Percentiles rank a stretch among this genome's conserved stretches.
Evolutionary conservation across 2,888 invertebrate genomes (phyloP).

Genomic region (Parthenolecanium corni): DNA sequence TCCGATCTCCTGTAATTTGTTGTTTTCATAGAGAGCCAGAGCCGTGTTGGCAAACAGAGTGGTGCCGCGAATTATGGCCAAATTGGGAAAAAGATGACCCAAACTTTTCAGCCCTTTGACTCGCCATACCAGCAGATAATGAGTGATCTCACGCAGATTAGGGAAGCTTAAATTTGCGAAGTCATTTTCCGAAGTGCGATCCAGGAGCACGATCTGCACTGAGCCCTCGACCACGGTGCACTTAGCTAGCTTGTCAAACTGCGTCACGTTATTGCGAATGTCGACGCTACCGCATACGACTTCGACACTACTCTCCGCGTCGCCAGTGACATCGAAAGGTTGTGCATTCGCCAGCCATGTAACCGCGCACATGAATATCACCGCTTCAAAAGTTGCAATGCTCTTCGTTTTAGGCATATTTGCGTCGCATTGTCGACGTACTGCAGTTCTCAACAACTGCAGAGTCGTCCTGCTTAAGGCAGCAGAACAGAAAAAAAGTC

Average conservation of each 20-base stretch:
- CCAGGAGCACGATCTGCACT: slow-evolving; percentile 56
- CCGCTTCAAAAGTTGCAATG: neutral
- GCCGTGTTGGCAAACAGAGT: slow-evolving; percentile 69
- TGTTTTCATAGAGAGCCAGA: slow-evolving; percentile 70
- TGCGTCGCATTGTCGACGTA: slow-evolving; percentile 2
- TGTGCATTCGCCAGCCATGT: neutral
- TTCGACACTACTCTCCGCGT: too few species aligned
- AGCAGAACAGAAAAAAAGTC: too few species aligned
- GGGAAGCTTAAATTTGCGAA: slow-evolving; percentile 66
- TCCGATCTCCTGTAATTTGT: slow-evolving; percentile 53
- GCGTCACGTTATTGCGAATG: slow-evolving; percentile 42
- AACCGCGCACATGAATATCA: slow-evolving; percentile 16
- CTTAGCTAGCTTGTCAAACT: slow-evolving; percentile 42
- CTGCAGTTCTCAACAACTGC: too few species aligned
- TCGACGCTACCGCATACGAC: slow-evolving; percentile 44
- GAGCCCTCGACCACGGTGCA: slow-evolving; percentile 69
- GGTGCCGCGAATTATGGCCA: slow-evolving; percentile 83
- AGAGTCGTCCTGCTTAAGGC: too few species aligned
- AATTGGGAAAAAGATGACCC: slow-evolving; percentile 82
- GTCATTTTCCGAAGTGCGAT: slow-evolving; percentile 40
- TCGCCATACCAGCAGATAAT: slow-evolving; percentile 70
- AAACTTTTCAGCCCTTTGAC: slow-evolving; percentile 68
- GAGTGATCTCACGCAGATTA: slow-evolving; percentile 80
- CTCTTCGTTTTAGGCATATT: slow-evolving; percentile 4
- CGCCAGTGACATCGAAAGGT: too few species aligned